phyloP scores from a whole-genome alignment of 2,113 vertebrate genomes.

The Zosterops japonicus region DNA sequence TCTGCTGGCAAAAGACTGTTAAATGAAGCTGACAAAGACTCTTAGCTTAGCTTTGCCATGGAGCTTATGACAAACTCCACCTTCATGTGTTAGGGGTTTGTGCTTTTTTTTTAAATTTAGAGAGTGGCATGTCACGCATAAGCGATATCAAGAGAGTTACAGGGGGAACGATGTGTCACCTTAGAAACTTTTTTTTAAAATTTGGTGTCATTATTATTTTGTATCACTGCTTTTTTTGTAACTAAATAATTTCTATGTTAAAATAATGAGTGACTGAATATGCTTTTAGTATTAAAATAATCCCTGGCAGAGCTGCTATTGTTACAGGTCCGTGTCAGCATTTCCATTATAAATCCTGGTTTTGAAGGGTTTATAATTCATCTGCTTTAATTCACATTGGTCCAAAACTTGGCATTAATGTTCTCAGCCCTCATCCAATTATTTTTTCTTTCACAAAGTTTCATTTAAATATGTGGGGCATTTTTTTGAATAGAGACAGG shows the following conservation, averaged over 20 bases:
- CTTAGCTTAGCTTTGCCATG: constrained; percentile 1
- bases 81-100: background rate
- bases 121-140: background rate
- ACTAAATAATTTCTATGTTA: constrained; percentile 3
- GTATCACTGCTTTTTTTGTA: background rate
- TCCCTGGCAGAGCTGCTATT: constrained; percentile 44
- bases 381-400: constrained; percentile 43
- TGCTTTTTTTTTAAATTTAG: background rate
- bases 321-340: constrained; percentile 39
- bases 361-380: constrained; percentile 55
- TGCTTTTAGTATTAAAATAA: constrained; percentile 61
- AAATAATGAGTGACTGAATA: background rate
- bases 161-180: background rate
- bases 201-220: background rate
- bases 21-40: constrained; percentile 28
- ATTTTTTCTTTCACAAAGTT: constrained; percentile 38
- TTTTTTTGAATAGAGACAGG: background rate
- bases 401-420: constrained; percentile 25
- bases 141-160: background rate
- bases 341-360: constrained; percentile 40
- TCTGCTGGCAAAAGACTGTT: constrained; percentile 26
- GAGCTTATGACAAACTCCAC: constrained; percentile 45
- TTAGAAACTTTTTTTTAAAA: background rate
- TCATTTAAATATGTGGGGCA: constrained; percentile 20
- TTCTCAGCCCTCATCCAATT: background rate